Percentiles rank a stretch among this genome's conserved stretches.
phyloP scores from a whole-genome alignment of 2,888 invertebrate genomes.

The Tholera decimalis region DNA sequence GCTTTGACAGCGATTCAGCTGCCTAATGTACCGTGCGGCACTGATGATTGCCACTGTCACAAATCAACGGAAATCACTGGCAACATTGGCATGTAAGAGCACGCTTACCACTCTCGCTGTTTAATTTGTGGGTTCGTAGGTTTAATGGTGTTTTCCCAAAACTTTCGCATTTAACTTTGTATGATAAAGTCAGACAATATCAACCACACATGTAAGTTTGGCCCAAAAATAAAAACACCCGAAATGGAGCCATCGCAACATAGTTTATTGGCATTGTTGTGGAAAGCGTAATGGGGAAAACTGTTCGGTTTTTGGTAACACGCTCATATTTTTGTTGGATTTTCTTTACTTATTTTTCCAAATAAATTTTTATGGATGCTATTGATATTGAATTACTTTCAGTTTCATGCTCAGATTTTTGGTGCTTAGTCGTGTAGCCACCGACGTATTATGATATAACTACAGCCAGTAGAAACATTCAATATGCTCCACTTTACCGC shows the following conservation, averaged over 20 bases:
- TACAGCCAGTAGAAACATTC: constrained; percentile 32
- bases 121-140: too few species aligned
- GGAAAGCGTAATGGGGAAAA: constrained; percentile 68
- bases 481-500: constrained; percentile 31
- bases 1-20: constrained; percentile 53
- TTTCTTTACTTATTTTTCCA: constrained; percentile 60
- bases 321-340: constrained; percentile 58
- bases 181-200: constrained; percentile 52
- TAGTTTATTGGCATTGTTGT: constrained; percentile 70
- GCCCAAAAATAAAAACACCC: constrained; percentile 60
- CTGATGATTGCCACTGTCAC: constrained; percentile 41
- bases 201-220: constrained; percentile 52
- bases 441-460: constrained; percentile 9
- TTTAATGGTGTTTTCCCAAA: constrained; percentile 16
- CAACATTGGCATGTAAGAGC: constrained; percentile 6
- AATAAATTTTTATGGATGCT: constrained; percentile 52
- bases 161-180: constrained; percentile 31
- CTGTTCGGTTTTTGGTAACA: constrained; percentile 62
- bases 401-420: constrained; percentile 42
- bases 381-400: constrained; percentile 56
- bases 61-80: constrained; percentile 37
- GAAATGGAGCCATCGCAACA: constrained; percentile 62
- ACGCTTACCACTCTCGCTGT: too few species aligned
- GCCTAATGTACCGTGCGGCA: constrained; percentile 44
- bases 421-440: constrained; percentile 20